phyloP scores from a whole-genome alignment of 2,888 invertebrate genomes.

The Drosophila incognita region DNA sequence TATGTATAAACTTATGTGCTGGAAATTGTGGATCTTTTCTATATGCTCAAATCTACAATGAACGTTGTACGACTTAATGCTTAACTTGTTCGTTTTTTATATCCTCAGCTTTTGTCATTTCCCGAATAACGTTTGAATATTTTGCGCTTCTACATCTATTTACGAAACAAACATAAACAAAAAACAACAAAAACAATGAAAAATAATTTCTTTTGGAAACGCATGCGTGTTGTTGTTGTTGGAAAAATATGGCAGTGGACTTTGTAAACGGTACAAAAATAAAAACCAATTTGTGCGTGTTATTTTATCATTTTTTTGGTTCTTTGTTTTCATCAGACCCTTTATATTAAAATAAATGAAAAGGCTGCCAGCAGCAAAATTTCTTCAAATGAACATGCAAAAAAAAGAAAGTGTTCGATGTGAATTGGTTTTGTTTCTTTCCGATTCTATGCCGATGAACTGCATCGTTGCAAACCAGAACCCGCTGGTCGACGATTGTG shows the following conservation, averaged over 20 bases:
- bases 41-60: conserved; percentile 77
- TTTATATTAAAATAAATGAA: conserved; percentile 33
- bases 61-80: conserved; percentile 67
- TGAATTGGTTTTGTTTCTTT: conserved; percentile 22
- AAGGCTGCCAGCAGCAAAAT: conserved; percentile 71
- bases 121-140: conserved; percentile 36
- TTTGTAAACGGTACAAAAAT: conserved; percentile 65
- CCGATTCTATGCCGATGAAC: conserved; percentile 27
- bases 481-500: conserved; percentile 60
- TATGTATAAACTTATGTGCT: conserved; percentile 76
- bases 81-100: conserved; percentile 18
- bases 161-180: conserved; percentile 1
- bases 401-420: conserved; percentile 33
- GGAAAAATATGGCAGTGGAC: conserved; percentile 67
- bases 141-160: conserved; percentile 26
- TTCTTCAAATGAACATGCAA: conserved; percentile 51
- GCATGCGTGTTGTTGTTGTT: conserved; percentile 43
- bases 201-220: conserved; percentile 31
- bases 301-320: conserved; percentile 7
- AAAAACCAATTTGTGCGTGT: conserved; percentile 53
- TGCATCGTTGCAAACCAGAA: conserved; percentile 61
- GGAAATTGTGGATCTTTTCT: conserved; percentile 48
- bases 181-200: conserved; percentile 27
- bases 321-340: conserved; percentile 1
- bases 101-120: conserved; percentile 26